Percentiles rank a stretch among this genome's conserved stretches.
Conservation (phyloP, 2,113 vertebrate species). For the Triplophysa rosa region DNA sequence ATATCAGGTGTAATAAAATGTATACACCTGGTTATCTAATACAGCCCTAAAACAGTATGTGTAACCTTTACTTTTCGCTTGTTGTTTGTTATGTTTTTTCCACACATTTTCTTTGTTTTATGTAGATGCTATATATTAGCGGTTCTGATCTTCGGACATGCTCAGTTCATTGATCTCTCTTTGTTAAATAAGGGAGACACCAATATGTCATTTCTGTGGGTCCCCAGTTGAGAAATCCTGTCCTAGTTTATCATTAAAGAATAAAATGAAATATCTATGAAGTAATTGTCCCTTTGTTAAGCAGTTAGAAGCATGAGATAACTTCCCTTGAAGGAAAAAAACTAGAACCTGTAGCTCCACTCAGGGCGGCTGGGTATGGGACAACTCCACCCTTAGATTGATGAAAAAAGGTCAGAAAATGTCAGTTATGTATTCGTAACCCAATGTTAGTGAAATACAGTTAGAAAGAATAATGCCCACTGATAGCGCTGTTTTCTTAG, state of each 20-base stretch:
- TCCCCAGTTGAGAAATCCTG: too few species aligned
- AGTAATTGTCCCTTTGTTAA: background rate
- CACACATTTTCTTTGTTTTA: slow-evolving; percentile 14
- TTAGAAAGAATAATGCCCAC: too few species aligned
- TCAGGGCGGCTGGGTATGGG: background rate
- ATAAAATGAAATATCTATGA: background rate
- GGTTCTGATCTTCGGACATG: too few species aligned
- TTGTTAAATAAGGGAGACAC: too few species aligned
- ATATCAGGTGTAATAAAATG: slow-evolving; percentile 8
- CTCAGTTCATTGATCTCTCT: too few species aligned
- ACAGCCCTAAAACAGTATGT: background rate
- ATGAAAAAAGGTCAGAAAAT: slow-evolving; percentile 10
- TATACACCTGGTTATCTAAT: background rate
- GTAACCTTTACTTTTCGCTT: slow-evolving; percentile 10
- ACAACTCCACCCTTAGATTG: background rate
- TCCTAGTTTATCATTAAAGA: background rate
- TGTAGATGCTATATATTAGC: background rate
- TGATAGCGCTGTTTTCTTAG: too few species aligned
- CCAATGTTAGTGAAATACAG: too few species aligned
- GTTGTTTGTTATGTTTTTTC: background rate
- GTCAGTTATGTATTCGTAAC: background rate
- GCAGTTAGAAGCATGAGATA: background rate
- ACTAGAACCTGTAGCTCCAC: background rate
- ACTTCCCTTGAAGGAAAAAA: background rate
- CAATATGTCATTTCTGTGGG: too few species aligned